Conservation (phyloP, 2,113 vertebrate species). For the cat (Felis catus) region DNA sequence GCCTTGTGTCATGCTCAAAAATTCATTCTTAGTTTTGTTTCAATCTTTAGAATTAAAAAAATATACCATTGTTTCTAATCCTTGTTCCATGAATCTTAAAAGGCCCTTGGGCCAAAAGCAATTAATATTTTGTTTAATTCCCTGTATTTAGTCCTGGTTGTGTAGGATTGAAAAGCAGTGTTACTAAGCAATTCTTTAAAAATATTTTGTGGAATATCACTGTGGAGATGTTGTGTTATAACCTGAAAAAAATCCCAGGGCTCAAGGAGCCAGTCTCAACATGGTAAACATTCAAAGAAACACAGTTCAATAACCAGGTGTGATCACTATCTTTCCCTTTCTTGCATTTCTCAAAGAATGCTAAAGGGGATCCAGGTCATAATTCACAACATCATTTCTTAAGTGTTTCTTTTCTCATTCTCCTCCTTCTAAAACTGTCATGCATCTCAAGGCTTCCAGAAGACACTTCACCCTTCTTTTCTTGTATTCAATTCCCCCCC, state of each 20-base stretch:
- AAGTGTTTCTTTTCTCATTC: neutral
- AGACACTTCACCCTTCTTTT: neutral
- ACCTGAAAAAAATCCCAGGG: neutral
- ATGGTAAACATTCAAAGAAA: neutral
- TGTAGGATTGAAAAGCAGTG: neutral
- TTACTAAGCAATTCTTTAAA: neutral
- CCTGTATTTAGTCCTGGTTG: neutral
- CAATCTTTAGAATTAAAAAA: neutral
- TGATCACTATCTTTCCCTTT: neutral
- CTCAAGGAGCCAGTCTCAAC: neutral
- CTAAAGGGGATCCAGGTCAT: neutral
- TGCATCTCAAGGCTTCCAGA: neutral
- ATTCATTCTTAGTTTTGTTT: conserved; percentile 26
- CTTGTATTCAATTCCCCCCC: neutral
- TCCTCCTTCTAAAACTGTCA: neutral
- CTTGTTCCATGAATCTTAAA: conserved; percentile 5
- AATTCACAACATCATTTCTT: neutral
- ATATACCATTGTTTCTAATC: neutral
- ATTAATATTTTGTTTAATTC: conserved; percentile 9
- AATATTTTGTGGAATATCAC: neutral
- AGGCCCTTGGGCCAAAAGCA: neutral
- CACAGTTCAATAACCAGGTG: neutral
- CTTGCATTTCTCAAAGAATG: neutral
- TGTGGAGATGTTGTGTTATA: neutral
- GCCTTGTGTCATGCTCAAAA: neutral